These are phyloP conservation scores for Tetheella fluctuosa DNA, from an alignment of 2,888 invertebrate species.

Conservation along the genomic window DNA sequence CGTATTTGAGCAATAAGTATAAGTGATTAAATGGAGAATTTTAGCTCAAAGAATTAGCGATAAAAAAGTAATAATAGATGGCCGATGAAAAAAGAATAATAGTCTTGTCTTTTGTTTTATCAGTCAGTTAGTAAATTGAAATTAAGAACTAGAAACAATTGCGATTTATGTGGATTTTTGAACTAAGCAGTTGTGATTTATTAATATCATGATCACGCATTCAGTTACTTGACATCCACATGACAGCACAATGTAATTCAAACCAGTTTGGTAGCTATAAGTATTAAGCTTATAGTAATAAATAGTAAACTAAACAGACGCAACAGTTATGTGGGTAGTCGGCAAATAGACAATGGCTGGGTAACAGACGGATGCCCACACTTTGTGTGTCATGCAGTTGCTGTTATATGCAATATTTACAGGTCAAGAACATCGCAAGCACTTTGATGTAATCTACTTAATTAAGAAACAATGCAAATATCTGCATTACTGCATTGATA, in stretches of 20 bases:
- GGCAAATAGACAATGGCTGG: conserved; percentile 25
- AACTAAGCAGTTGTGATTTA: conserved; percentile 1
- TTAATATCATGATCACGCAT: background rate
- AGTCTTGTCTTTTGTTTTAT: too few species aligned
- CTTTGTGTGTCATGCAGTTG: conserved; percentile 22
- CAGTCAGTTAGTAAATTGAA: too few species aligned
- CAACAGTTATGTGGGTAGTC: conserved; percentile 24
- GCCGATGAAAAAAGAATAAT: too few species aligned
- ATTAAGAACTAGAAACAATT: background rate
- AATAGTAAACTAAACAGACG: conserved; percentile 20
- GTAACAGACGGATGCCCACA: conserved; percentile 30
- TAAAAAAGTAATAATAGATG: too few species aligned
- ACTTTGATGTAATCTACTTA: conserved; percentile 16
- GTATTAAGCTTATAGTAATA: conserved; percentile 13
- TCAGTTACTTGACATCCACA: conserved; percentile 2
- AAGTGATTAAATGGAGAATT: too few species aligned
- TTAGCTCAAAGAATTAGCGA: too few species aligned
- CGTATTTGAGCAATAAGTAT: background rate
- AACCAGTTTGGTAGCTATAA: conserved; percentile 5
- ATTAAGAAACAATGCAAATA: conserved; percentile 5
- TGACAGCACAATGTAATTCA: conserved; percentile 1
- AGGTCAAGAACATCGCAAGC: conserved; percentile 32
- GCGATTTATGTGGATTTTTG: background rate
- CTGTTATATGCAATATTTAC: conserved; percentile 27
- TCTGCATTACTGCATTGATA: background rate